Conservation (phyloP, 2,888 invertebrate species). For the Nudaria mundana region DNA sequence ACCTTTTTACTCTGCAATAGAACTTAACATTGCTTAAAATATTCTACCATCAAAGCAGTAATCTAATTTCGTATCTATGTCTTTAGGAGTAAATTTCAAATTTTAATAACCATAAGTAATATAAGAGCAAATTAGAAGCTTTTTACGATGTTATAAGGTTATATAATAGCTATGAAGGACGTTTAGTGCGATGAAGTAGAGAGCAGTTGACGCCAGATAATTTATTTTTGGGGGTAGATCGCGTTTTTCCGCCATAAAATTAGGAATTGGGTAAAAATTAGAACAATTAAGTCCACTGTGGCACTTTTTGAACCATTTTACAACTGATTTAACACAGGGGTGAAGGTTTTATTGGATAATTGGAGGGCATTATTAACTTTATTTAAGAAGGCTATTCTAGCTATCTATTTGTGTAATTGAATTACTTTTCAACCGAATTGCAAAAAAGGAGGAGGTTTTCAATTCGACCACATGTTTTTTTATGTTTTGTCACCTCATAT, state of each 20-base stretch:
- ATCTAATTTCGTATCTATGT: slow-evolving; percentile 31
- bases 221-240: slow-evolving; percentile 49
- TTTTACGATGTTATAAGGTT: slow-evolving; percentile 15
- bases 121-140: slow-evolving; percentile 10
- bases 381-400: slow-evolving; percentile 26
- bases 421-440: too few species aligned
- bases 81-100: slow-evolving; percentile 33
- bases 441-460: too few species aligned
- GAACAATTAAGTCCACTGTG: slow-evolving; percentile 24
- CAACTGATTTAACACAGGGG: too few species aligned
- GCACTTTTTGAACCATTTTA: slow-evolving; percentile 23
- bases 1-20: slow-evolving; percentile 16
- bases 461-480: too few species aligned
- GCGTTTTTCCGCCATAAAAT: slow-evolving; percentile 40
- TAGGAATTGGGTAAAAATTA: slow-evolving; percentile 39
- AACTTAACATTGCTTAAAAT: slow-evolving; percentile 13
- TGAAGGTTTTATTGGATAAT: slow-evolving; percentile 40
- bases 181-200: slow-evolving; percentile 35
- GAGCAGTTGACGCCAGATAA: slow-evolving; percentile 57
- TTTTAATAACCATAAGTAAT: slow-evolving; percentile 27
- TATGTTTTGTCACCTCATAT: too few species aligned
- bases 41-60: slow-evolving; percentile 1
- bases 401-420: too few species aligned
- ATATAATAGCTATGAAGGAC: slow-evolving; percentile 17
- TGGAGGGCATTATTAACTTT: slow-evolving; percentile 54